Percentiles rank a stretch among this genome's conserved stretches.
These are phyloP conservation scores for Cylindroiulus punctatus DNA, from an alignment of 2,888 invertebrate species.

Conservation along the genomic window DNA sequence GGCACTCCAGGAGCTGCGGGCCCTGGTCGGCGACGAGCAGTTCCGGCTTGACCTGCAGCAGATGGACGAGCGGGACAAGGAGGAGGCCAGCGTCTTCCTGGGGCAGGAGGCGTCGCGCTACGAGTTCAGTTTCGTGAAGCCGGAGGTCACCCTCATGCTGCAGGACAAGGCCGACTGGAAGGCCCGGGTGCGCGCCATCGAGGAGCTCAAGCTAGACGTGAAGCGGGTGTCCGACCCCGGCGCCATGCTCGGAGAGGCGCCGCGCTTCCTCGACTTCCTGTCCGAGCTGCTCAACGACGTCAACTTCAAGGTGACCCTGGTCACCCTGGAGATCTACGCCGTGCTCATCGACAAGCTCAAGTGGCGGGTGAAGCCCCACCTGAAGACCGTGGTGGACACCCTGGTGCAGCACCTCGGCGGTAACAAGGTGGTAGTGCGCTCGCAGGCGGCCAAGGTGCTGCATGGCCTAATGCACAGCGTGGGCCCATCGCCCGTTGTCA, in stretches of 20 bases:
- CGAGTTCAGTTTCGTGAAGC: constrained; percentile 64
- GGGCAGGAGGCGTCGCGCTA: not conserved
- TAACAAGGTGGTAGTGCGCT: constrained; percentile 68
- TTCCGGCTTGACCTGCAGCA: constrained; percentile 62
- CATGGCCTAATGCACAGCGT: constrained; percentile 70
- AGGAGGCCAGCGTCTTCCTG: not conserved
- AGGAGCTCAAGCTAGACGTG: constrained; percentile 71
- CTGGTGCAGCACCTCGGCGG: constrained; percentile 68
- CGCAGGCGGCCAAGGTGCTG: constrained; percentile 68
- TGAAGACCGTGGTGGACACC: constrained; percentile 68
- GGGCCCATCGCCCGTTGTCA: constrained; percentile 70
- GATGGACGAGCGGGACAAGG: constrained; percentile 39
- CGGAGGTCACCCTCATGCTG: constrained; percentile 59
- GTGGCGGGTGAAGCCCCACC: constrained; percentile 66
- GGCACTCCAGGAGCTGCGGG: constrained; percentile 65
- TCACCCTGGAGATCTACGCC: constrained; percentile 68
- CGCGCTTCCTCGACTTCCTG: constrained; percentile 74
- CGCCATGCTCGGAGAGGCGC: constrained; percentile 67
- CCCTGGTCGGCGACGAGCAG: constrained; percentile 65
- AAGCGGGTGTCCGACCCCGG: constrained; percentile 69
- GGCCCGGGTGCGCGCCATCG: constrained; percentile 71
- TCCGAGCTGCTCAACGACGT: constrained; percentile 73
- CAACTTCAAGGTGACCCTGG: constrained; percentile 69
- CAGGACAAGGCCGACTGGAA: constrained; percentile 72
- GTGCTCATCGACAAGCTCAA: constrained; percentile 67